Evolutionary conservation across 92 coral and sea anemone species (phyloP), one percentile per base, ranked within the genome.

Genomic region (Micromussa lordhowensis): DNA sequence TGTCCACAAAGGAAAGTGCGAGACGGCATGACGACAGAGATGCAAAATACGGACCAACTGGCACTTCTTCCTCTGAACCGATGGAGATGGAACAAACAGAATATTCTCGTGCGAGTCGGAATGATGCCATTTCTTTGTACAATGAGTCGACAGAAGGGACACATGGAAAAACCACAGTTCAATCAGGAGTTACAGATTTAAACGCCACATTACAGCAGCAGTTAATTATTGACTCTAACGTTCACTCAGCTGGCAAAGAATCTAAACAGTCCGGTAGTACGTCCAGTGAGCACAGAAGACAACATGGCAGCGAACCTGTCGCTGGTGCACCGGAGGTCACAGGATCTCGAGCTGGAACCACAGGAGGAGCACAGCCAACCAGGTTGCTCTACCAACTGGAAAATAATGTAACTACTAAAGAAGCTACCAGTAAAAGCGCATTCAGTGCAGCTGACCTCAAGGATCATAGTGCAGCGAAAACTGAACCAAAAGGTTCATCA

Each of bases 311-410:
- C 26, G 36, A 51, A 55, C 61, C 17, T 30, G 24, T 74, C 11
- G 24, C 86, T 7, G 28, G 68, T 31, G 32, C 66, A 48, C 49
- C 54, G 34, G 76, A 68, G 11, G 85, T 26, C 40, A 40, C 59
- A 1, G 6, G 24, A 24, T 54, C 77, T 28, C 18, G 44, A 22
- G 30, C 21, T 55, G 84, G 30, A 28, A 48, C 78, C 49, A 66
- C 68, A 64, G 44, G 34, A 77, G 77, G 3, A 51, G 80, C 55
- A 18, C 79, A 51, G 31, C 49, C 86, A 82, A 68, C 12, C n/a
- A 26, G 77, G 44, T 28, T 38, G 9, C 16, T 34, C 4, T 9
- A 6, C 2, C 51, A 30, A 28, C 36, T 21, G 29, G 76, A 70
- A 71, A 32, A 9, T 32, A 32, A 32, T 34, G 5, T 32, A 11